Conservation (phyloP, 2,113 vertebrate species). For the Eupsittula cactorum region DNA sequence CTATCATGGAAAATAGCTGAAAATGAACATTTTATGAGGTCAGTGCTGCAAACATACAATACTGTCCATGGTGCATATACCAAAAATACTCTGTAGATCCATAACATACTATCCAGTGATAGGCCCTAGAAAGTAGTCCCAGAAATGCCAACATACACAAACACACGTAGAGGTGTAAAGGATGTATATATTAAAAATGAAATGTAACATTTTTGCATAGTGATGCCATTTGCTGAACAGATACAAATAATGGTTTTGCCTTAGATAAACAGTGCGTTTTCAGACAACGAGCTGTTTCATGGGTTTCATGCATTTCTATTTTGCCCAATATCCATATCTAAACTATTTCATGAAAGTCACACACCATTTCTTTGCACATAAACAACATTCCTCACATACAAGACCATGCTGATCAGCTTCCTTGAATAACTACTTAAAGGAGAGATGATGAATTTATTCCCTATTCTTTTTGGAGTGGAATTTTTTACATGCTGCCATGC, state of each 20-base stretch:
- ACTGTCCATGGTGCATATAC: background rate
- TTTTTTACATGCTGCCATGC: background rate
- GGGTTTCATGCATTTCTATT: background rate
- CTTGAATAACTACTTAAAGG: background rate
- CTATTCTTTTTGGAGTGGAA: background rate
- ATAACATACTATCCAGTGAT: background rate
- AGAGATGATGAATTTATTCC: slow-evolving; percentile 10
- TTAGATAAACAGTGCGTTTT: background rate
- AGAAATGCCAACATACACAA: background rate
- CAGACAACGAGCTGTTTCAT: background rate
- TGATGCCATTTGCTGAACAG: background rate
- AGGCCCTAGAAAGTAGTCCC: background rate
- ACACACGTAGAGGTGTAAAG: background rate
- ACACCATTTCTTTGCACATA: slow-evolving; percentile 4
- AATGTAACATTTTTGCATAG: background rate
- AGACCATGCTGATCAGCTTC: background rate
- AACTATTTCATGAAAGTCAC: background rate
- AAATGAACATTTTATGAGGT: background rate
- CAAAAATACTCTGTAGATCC: background rate
- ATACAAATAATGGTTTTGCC: background rate
- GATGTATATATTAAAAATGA: background rate
- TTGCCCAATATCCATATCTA: background rate
- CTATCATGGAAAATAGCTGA: background rate
- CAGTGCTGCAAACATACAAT: background rate
- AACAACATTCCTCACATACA: background rate